Percentiles rank a stretch among this genome's conserved stretches.
Evolutionary conservation across 2,888 invertebrate species (phyloP).

Genomic region (Pristionchus arcanus): DNA sequence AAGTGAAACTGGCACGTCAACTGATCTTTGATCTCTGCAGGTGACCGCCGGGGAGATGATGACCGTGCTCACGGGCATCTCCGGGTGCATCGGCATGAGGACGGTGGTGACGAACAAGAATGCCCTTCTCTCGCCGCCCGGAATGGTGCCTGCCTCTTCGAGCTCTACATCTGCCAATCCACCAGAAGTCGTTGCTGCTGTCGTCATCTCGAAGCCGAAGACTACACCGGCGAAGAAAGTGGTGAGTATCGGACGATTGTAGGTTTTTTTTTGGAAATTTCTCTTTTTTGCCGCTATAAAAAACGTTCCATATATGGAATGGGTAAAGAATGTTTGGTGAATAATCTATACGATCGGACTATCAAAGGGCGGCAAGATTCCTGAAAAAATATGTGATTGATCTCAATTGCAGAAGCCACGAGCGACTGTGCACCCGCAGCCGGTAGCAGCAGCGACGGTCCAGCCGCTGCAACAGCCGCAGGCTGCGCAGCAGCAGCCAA

Average conservation of each 20-base stretch:
- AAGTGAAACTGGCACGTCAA: too few relatives aligned
- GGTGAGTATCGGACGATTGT: not conserved
- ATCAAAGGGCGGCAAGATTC: too few relatives aligned
- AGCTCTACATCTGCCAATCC: not conserved
- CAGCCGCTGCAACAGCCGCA: not conserved
- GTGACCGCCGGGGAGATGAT: constrained; percentile 27
- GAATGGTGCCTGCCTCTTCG: not conserved
- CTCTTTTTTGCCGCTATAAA: too few relatives aligned
- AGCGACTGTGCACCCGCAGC: not conserved
- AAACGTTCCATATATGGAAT: too few relatives aligned
- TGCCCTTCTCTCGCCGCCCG: constrained; percentile 14
- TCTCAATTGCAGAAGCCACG: not conserved
- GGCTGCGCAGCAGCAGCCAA: not conserved
- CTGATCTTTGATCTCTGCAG: not conserved
- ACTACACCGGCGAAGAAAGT: not conserved
- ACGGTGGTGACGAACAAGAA: not conserved
- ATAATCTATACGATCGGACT: too few relatives aligned
- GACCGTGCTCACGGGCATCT: not conserved
- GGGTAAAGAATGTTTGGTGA: too few relatives aligned
- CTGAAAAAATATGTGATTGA: not conserved
- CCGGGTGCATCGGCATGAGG: constrained; percentile 33
- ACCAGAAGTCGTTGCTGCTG: not conserved
- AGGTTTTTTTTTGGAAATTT: too few relatives aligned
- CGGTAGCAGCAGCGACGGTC: not conserved
- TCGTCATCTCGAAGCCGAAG: not conserved